Evolutionary conservation across 2,888 invertebrate species (phyloP), one percentile per base, ranked within the genome.

Genomic region (Corythucha ciliata): DNA sequence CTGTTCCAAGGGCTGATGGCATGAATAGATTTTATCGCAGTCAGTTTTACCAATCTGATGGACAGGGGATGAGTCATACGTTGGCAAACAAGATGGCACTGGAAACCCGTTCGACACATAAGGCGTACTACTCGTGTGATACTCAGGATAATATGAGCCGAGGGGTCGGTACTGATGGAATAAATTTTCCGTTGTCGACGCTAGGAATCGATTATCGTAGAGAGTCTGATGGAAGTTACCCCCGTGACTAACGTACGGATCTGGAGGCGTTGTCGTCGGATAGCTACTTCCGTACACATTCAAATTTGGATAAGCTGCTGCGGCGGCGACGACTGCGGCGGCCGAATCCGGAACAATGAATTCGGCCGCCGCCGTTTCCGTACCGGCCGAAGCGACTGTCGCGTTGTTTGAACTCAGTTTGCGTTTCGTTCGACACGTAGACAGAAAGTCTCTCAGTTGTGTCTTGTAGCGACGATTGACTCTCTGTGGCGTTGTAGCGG

Each of bases 381-480:
- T 73, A 54, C 67, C 65, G 7, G 61, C 57, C 34, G 65, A 65
- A 54, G 58, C 32, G 10, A 58, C 74, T 3, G 71, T 69, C 41
- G 75, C 63, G 63, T 49, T 66, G 65, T 52, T 66, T 10, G 72
- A 69, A 21, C 60, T 59, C 58, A 74, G 63, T 70, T 81, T 78
- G 66, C 86, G 76, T 65, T 88, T 88, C 57, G 83, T 84, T 57
- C 92, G 78, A 66, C 92, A 92, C 12, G 92, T 92, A 14, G 92
- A 90, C 2, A 92, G 72, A 67, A 93, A 92, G 71, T 94, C 93
- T 41, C 92, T 74, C 21, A 93, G 73, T 67, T 93, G 93, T 3
- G 91, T 90, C 70, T 94, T 94, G 72, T 93, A 93, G 63, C 93
- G 79, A 55, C 91, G 78, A 59, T 85, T 88, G 18, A 88, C 84